A percentile compares a stretch with the other conserved stretches of the same genome.
Conservation (phyloP, 1,140 invertebrate species). For the Drosophila simulans region DNA sequence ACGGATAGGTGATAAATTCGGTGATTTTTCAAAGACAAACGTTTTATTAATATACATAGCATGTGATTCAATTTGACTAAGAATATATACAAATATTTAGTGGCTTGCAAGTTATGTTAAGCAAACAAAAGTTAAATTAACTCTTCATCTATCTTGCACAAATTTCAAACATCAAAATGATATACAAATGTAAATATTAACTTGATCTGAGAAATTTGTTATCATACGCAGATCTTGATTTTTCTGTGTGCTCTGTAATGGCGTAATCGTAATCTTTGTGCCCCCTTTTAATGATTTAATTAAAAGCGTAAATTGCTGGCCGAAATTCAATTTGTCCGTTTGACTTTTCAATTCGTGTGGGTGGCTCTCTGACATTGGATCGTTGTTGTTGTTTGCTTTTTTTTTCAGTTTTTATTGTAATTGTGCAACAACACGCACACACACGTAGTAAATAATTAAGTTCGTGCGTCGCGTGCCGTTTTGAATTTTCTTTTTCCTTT, state of each 20-base stretch:
- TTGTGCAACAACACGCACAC: constrained; percentile 4
- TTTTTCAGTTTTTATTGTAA: not conserved
- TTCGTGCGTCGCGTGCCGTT: constrained; percentile 51
- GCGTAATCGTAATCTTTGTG: constrained; percentile 82
- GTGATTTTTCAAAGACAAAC: no score
- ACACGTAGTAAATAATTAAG: constrained; percentile 37
- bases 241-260: constrained; percentile 45
- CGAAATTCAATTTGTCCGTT: constrained; percentile 76
- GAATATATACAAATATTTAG: no score
- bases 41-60: no score
- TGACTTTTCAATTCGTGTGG: constrained; percentile 32
- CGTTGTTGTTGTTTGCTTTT: not conserved
- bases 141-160: no score
- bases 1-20: no score
- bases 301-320: constrained; percentile 74
- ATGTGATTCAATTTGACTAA: no score
- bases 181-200: no score
- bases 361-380: constrained; percentile 35
- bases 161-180: no score
- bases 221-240: not conserved
- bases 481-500: constrained; percentile 35
- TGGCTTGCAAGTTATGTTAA: no score
- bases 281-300: constrained; percentile 77
- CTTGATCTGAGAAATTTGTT: not conserved
- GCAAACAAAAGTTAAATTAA: no score